Evolutionary conservation across 2,113 vertebrate species (phyloP).

Genomic region (Chloebia gouldiae): DNA sequence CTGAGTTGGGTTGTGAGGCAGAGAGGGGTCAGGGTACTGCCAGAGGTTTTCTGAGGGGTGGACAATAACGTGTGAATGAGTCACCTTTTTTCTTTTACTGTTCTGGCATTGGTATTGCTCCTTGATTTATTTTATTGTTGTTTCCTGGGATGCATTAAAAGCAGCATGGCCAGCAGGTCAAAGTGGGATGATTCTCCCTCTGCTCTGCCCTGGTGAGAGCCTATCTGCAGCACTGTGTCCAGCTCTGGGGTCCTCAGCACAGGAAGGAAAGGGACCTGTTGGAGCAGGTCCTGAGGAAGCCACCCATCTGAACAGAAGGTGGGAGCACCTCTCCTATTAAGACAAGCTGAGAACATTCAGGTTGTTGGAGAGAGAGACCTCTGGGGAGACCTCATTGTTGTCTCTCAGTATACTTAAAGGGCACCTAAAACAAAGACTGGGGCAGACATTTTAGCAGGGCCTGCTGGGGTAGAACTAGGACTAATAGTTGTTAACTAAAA

Average conservation of each 20-base stretch:
- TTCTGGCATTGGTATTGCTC: not conserved
- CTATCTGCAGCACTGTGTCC: rapidly evolving
- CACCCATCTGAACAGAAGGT: not conserved
- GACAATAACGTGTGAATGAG: not conserved
- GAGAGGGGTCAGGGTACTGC: too few relatives aligned
- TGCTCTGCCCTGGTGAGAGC: not conserved
- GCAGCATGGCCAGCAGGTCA: rapidly evolving
- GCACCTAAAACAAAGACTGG: not conserved
- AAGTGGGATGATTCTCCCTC: not conserved
- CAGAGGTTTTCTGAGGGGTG: not conserved
- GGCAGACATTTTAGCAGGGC: not conserved
- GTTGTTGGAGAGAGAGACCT: not conserved
- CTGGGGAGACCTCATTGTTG: not conserved
- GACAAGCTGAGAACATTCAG: not conserved
- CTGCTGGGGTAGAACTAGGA: not conserved
- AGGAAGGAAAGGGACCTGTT: not conserved
- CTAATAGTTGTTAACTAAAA: not conserved
- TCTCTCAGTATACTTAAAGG: not conserved
- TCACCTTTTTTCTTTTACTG: not conserved
- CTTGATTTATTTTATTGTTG: not conserved
- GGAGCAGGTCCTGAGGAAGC: not conserved
- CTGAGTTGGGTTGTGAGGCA: not conserved
- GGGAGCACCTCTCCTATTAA: not conserved
- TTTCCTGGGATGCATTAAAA: not conserved
- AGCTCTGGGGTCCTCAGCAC: not conserved